phyloP scores from a whole-genome alignment of 2,888 invertebrate species.

The Lottia scabra region DNA sequence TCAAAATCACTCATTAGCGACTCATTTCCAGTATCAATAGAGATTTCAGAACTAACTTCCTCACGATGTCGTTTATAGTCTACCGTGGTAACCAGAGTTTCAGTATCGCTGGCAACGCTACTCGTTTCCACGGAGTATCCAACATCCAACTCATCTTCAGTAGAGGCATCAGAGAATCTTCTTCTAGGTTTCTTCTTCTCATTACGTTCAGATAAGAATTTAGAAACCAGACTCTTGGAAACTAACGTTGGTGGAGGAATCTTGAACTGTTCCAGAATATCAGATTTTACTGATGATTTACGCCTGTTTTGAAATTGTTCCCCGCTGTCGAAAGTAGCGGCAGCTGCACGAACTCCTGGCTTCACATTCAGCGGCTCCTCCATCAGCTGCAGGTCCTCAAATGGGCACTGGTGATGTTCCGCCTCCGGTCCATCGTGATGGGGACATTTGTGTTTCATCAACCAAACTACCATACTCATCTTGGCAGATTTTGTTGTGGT shows the following conservation, averaged over 20 bases:
- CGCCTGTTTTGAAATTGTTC: background rate
- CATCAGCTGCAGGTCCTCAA: background rate
- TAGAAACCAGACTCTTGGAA: background rate
- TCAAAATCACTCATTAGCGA: conserved; percentile 31
- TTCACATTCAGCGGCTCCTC: background rate
- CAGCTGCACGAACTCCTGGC: background rate
- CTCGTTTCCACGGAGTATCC: background rate
- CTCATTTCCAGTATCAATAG: conserved; percentile 31
- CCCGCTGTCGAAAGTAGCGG: background rate
- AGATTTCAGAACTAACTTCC: conserved; percentile 18
- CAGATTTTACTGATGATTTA: background rate
- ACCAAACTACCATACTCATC: conserved; percentile 25
- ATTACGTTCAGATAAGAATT: background rate
- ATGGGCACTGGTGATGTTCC: background rate
- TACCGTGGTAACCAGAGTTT: too few species aligned
- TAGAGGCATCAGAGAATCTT: background rate
- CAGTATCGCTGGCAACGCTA: background rate
- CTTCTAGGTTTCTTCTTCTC: background rate
- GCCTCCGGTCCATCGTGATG: conserved; percentile 26
- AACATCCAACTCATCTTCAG: background rate
- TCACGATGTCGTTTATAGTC: background rate
- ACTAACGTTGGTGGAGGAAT: background rate
- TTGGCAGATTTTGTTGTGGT: background rate
- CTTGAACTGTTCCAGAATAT: background rate
- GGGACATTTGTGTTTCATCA: conserved; percentile 37